A percentile compares a stretch with the other conserved stretches of the same genome.
Evolutionary conservation across 2,113 vertebrate species (phyloP).

Genomic region (Erythrolamprus reginae): DNA sequence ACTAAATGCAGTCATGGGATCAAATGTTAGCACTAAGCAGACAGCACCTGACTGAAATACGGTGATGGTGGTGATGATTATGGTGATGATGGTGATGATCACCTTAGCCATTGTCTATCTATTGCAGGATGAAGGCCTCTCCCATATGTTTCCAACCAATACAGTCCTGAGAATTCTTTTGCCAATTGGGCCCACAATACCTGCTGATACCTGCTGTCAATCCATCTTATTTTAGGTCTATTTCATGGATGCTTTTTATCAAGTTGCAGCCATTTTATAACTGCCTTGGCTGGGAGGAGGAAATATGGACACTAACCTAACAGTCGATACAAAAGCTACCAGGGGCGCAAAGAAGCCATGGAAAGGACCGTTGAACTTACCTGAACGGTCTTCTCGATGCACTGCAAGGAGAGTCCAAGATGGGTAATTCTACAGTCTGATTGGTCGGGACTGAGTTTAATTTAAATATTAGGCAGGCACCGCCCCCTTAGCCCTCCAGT

Average conservation of each 20-base stretch:
- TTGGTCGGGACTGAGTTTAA: too few relatives aligned
- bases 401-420: too few relatives aligned
- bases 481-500: too few relatives aligned
- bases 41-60: not conserved
- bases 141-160: not conserved
- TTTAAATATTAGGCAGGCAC: too few relatives aligned
- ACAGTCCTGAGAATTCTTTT: not conserved
- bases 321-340: not conserved
- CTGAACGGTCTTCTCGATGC: too few relatives aligned
- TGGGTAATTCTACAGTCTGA: too few relatives aligned
- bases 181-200: not conserved
- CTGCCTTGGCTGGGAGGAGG: not conserved
- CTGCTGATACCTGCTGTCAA: not conserved
- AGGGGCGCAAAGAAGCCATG: not conserved
- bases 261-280: not conserved
- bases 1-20: not conserved
- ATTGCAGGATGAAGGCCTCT: not conserved
- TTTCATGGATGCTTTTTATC: not conserved
- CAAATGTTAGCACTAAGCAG: not conserved
- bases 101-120: not conserved
- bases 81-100: too few relatives aligned
- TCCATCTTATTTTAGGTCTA: not conserved
- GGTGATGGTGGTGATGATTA: too few relatives aligned
- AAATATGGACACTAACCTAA: not conserved
- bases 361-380: too few relatives aligned